Percentiles rank a stretch among this genome's conserved stretches.
phyloP scores from a whole-genome alignment of 2,888 invertebrate species.

The Catonia carolina region DNA sequence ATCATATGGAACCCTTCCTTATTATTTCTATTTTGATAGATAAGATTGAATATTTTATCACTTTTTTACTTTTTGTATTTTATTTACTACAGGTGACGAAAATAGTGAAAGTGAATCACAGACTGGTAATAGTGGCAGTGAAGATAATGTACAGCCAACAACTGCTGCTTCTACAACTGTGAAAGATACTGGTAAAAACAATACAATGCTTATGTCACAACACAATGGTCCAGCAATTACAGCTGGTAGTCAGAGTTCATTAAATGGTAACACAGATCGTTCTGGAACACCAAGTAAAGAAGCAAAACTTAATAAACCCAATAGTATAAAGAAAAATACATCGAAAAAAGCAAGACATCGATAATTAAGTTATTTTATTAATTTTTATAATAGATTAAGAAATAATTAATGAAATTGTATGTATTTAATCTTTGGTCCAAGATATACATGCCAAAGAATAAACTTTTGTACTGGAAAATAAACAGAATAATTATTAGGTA shows the following conservation, averaged over 20 bases:
- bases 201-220: neutral
- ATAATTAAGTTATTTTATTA: constrained; percentile 46
- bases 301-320: constrained; percentile 41
- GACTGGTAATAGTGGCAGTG: constrained; percentile 53
- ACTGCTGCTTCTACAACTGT: constrained; percentile 30
- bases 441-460: too few species aligned
- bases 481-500: too few species aligned
- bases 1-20: too few species aligned
- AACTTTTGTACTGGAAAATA: too few species aligned
- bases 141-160: constrained; percentile 41
- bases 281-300: constrained; percentile 55
- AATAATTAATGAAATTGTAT: too few species aligned
- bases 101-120: constrained; percentile 86
- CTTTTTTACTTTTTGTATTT: too few species aligned
- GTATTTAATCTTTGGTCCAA: too few species aligned
- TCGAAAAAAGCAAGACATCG: constrained; percentile 79
- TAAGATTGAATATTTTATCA: too few species aligned
- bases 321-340: constrained; percentile 57
- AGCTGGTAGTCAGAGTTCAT: constrained; percentile 40
- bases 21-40: too few species aligned
- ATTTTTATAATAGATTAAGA: too few species aligned
- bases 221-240: constrained; percentile 34
- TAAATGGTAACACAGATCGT: constrained; percentile 56
- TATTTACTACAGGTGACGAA: constrained; percentile 67
- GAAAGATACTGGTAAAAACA: constrained; percentile 30